Evolutionary conservation across 1,140 invertebrate species (phyloP).

Genomic region (Adoxophyes honmai): DNA sequence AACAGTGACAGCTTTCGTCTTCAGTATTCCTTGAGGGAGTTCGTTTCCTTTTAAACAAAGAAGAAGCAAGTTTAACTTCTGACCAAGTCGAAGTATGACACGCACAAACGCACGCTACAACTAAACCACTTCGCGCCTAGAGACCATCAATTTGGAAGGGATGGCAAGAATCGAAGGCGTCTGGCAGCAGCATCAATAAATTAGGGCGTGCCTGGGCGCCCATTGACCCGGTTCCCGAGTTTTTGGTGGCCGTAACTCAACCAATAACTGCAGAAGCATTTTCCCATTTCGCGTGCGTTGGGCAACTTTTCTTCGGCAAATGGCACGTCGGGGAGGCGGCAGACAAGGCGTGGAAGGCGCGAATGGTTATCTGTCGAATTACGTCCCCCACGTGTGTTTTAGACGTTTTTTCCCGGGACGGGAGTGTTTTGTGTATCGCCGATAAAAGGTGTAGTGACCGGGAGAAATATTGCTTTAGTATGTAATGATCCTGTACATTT

Average conservation of each 20-base stretch:
- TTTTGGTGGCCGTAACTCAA: slow-evolving; percentile 40
- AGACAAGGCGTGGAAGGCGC: neutral
- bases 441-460: neutral
- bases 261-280: slow-evolving; percentile 15
- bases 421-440: neutral
- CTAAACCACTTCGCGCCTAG: neutral
- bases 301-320: slow-evolving; percentile 10
- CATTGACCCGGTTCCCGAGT: slow-evolving; percentile 47
- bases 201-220: slow-evolving; percentile 42
- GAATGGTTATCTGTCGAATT: slow-evolving; percentile 14
- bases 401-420: neutral
- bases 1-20: no score
- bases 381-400: slow-evolving; percentile 5
- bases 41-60: no score
- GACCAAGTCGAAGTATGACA: neutral
- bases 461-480: no score
- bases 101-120: no score
- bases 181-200: slow-evolving; percentile 29
- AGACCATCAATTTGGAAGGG: slow-evolving; percentile 1
- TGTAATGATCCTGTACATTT: no score
- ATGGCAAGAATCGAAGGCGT: slow-evolving; percentile 1
- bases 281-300: neutral
- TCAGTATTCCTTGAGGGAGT: no score
- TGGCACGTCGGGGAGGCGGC: neutral
- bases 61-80: neutral